phyloP scores from a whole-genome alignment of 2,113 vertebrate genomes.

The Eclectus roratus region DNA sequence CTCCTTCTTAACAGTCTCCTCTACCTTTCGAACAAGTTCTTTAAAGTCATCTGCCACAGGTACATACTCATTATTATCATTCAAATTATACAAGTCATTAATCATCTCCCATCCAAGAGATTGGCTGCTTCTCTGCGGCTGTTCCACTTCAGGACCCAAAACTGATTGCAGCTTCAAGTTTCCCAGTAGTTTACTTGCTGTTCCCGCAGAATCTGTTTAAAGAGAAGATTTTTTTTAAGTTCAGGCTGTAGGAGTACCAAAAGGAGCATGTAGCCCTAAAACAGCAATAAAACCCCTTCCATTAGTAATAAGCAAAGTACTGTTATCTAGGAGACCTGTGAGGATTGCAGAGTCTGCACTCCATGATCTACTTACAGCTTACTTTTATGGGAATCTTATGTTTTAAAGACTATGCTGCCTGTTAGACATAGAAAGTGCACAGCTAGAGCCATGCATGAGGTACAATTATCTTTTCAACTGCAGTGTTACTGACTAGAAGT shows the following conservation, averaged over 20 bases:
- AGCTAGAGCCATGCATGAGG: not conserved
- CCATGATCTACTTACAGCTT: not conserved
- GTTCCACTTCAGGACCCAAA: constrained; percentile 13
- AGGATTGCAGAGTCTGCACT: not conserved
- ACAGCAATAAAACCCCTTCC: not conserved
- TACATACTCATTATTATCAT: constrained; percentile 45
- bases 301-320: not conserved
- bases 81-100: constrained; percentile 68
- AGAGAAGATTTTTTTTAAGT: not conserved
- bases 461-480: not conserved
- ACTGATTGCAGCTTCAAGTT: constrained; percentile 32
- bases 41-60: not conserved
- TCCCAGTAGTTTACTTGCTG: constrained; percentile 37
- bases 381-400: not conserved
- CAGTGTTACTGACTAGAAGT: not conserved
- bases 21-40: constrained; percentile 24
- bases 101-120: constrained; percentile 23
- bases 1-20: constrained; percentile 20
- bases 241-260: not conserved
- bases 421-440: not conserved
- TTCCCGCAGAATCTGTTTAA: constrained; percentile 67
- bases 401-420: not conserved
- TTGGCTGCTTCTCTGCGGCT: constrained; percentile 21
- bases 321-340: not conserved
- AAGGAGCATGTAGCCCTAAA: not conserved